These are phyloP conservation scores for Fopius arisanus DNA, from an alignment of 1,140 invertebrate species.

Conservation along the genomic window DNA sequence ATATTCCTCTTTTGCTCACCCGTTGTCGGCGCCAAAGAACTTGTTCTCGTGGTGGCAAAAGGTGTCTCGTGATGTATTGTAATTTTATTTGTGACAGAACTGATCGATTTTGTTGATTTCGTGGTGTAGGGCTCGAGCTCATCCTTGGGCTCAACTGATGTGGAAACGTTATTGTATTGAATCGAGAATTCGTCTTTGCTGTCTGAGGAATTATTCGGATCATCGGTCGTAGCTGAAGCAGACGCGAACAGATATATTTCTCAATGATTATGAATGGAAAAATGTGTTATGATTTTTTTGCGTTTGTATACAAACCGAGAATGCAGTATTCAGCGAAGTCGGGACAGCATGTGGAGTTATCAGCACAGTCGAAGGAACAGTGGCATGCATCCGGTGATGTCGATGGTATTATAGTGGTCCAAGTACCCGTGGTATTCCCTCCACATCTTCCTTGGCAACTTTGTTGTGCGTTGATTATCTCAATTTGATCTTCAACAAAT, in stretches of 20 bases:
- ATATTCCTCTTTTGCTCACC: background rate
- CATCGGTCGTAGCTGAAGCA: background rate
- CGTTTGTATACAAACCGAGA: slow-evolving; percentile 48
- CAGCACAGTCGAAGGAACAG: slow-evolving; percentile 59
- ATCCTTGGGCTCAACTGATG: slow-evolving; percentile 50
- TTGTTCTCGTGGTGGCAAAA: background rate
- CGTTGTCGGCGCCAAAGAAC: background rate
- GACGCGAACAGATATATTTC: too few relatives aligned
- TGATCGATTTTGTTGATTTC: slow-evolving; percentile 18
- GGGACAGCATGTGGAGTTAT: slow-evolving; percentile 59
- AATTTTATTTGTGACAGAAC: background rate
- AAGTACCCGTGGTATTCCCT: slow-evolving; percentile 34
- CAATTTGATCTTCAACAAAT: slow-evolving; percentile 54
- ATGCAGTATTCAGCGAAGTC: slow-evolving; percentile 62
- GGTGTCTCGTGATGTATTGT: background rate
- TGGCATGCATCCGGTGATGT: slow-evolving; percentile 50
- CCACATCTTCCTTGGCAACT: slow-evolving; percentile 55
- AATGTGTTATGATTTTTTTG: background rate
- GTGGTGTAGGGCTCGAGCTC: slow-evolving; percentile 48
- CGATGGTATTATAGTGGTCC: slow-evolving; percentile 33
- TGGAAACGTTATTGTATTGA: background rate
- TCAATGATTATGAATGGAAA: too few relatives aligned
- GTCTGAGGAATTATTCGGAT: background rate
- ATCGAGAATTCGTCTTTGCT: background rate
- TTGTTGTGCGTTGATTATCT: slow-evolving; percentile 54